Evolutionary conservation across 2,113 vertebrate genomes (phyloP).

Genomic region (Speoplatyrhinus poulsoni): DNA sequence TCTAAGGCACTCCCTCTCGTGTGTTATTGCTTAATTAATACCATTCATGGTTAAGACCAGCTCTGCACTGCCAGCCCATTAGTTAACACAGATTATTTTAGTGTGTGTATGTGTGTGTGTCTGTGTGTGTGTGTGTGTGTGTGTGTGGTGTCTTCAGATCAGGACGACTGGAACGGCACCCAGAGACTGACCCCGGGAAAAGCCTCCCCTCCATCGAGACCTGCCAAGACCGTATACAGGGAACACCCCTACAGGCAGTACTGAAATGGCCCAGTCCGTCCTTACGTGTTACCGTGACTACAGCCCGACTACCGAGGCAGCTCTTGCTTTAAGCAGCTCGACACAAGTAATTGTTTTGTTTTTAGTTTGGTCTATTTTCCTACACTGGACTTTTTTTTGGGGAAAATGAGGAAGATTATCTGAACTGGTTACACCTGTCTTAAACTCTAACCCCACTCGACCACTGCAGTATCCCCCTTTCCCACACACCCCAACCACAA

Average conservation of each 20-base stretch:
- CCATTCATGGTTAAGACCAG: neutral
- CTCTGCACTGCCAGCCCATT: neutral
- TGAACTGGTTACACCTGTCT: slow-evolving; percentile 58
- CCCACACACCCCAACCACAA: slow-evolving; percentile 41
- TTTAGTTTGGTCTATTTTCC: slow-evolving; percentile 75
- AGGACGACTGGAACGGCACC: slow-evolving; percentile 96
- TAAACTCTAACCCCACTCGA: slow-evolving; percentile 11
- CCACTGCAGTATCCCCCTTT: neutral
- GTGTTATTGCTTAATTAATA: too few species aligned
- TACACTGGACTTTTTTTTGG: slow-evolving; percentile 78
- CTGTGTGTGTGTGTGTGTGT: neutral
- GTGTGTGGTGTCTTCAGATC: slow-evolving; percentile 73
- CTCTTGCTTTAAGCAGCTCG: slow-evolving; percentile 80
- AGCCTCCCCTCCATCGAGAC: slow-evolving; percentile 83
- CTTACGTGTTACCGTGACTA: slow-evolving; percentile 69
- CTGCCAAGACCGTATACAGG: slow-evolving; percentile 89
- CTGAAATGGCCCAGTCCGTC: slow-evolving; percentile 77
- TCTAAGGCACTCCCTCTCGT: too few species aligned
- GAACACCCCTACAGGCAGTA: slow-evolving; percentile 96
- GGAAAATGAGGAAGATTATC: slow-evolving; percentile 67
- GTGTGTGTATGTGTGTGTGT: neutral
- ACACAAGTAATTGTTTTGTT: slow-evolving; percentile 84
- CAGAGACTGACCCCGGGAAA: slow-evolving; percentile 83
- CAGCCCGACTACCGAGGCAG: slow-evolving; percentile 77
- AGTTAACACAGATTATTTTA: neutral